Base-by-base conservation (phyloP, 2,113 vertebrate species). In the Herpetotheres cachinnans region DNA sequence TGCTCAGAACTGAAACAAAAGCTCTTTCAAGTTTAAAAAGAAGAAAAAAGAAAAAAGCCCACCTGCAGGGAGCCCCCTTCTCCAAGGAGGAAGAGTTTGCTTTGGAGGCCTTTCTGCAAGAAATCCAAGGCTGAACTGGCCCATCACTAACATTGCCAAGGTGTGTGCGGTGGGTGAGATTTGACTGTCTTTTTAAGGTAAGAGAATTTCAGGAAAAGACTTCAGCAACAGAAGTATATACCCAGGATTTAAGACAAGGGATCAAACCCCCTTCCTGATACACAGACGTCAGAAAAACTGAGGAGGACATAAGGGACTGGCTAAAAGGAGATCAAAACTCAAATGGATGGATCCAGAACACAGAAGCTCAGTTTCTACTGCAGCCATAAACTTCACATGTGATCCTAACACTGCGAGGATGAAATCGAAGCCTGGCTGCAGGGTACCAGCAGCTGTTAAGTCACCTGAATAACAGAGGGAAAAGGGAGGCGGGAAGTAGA, bases 1-100 rank as follows among this genome's bases (percentile, higher is more conserved):
- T 67, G 61, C 62, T 92, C 79, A 86, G 82, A 89, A 96, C 8
- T 86, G 82, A 92, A 95, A 97, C 80, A 97, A 93, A 96, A 96
- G 47, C 66, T 92, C 69, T 96, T 96, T 90, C 49, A 83, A 87
- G 58, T 78, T 92, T 66, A 59, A 72, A 71, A 95, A 65, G 10
- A 69, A 82, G 17, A 32, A 74, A 77, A 82, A 42, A 24, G 1
- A 27, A 54, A 74, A 34, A 59, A 26, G 2, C 7, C 26, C 34
- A 59, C 38, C 81, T 78, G 30, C n/a, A 58, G 71, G 46, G 56
- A 84, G 12, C 40, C n/a, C 27, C 19, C 47, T 81, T 91, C 56
- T 80, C n/a, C 69, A 24, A 3, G 58, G 16, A 76, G 16, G 38
- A 74, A 24, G 16, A 38, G 24, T 25, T 72, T 65, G 56, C 13